Evolutionary conservation across 2,113 vertebrate genomes (phyloP).

Genomic region (Rafetus swinhoei): DNA sequence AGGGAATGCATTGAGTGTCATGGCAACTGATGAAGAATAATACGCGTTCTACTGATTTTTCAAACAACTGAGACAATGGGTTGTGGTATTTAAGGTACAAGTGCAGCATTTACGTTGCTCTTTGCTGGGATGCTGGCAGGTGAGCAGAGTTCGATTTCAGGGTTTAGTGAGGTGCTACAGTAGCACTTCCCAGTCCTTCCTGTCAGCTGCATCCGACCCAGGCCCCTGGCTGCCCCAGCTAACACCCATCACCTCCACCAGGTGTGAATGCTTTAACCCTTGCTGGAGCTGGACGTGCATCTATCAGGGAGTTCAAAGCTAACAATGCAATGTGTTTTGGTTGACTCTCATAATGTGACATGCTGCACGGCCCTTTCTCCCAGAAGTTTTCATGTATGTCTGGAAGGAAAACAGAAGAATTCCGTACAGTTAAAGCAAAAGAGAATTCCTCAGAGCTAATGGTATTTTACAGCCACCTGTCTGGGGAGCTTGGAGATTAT

Average conservation of each 20-base stretch:
- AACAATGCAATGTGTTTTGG: background rate
- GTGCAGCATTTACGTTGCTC: rapidly evolving
- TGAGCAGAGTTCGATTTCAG: background rate
- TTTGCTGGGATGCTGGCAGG: rapidly evolving
- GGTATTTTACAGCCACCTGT: conserved; percentile 37
- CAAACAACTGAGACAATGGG: background rate
- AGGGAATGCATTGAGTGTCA: background rate
- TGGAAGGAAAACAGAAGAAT: conserved; percentile 31
- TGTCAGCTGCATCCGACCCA: conserved; percentile 1
- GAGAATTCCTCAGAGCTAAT: background rate
- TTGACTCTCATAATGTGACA: rapidly evolving
- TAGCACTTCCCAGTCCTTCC: rapidly evolving
- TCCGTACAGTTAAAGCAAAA: conserved; percentile 4
- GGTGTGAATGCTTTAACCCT: background rate
- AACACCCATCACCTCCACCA: background rate
- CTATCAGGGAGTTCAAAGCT: background rate
- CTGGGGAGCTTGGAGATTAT: background rate
- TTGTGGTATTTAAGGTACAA: background rate
- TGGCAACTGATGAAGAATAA: conserved; percentile 53
- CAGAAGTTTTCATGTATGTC: background rate
- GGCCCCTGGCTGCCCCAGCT: background rate
- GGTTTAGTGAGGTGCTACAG: background rate
- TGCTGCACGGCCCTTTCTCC: background rate
- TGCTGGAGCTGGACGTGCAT: background rate
- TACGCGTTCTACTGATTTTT: background rate